phyloP scores from a whole-genome alignment of 2,888 invertebrate genomes.

The Pseudococcus jackbeardsleyi region DNA sequence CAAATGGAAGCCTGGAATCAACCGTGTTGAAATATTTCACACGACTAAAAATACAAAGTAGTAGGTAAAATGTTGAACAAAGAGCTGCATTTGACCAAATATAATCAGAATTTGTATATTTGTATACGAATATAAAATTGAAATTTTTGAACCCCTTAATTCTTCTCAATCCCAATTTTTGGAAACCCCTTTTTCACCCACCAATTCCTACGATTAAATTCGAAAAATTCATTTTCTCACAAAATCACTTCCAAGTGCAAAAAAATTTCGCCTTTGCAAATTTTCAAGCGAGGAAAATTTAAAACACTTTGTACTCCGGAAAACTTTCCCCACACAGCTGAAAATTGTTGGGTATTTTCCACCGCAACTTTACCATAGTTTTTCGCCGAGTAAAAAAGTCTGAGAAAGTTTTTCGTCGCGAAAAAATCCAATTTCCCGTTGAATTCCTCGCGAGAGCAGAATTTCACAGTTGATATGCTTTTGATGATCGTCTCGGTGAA shows the following conservation, averaged over 20 bases:
- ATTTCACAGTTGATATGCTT: conserved; percentile 10
- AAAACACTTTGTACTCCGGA: not conserved
- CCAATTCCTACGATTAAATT: too few relatives aligned
- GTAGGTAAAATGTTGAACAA: not conserved
- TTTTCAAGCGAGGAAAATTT: not conserved
- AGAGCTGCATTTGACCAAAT: not conserved
- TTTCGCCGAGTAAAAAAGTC: not conserved
- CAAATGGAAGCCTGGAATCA: not conserved
- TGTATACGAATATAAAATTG: too few relatives aligned
- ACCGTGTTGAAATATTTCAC: not conserved
- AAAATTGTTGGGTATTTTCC: not conserved
- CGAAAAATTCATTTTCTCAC: too few relatives aligned
- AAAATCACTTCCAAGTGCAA: too few relatives aligned
- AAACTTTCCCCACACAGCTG: not conserved
- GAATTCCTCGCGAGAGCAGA: not conserved
- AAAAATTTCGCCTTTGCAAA: not conserved
- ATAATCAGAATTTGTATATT: too few relatives aligned
- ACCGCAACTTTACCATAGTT: not conserved
- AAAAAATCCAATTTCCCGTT: not conserved
- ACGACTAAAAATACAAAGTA: not conserved
- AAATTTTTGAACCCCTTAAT: too few relatives aligned
- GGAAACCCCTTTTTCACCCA: too few relatives aligned
- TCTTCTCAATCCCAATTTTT: too few relatives aligned
- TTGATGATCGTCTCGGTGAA: conserved; percentile 7
- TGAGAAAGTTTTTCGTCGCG: not conserved